Conservation (phyloP, 2,797 vertebrate genomes). For the Paedocypris micromegethes region DNA sequence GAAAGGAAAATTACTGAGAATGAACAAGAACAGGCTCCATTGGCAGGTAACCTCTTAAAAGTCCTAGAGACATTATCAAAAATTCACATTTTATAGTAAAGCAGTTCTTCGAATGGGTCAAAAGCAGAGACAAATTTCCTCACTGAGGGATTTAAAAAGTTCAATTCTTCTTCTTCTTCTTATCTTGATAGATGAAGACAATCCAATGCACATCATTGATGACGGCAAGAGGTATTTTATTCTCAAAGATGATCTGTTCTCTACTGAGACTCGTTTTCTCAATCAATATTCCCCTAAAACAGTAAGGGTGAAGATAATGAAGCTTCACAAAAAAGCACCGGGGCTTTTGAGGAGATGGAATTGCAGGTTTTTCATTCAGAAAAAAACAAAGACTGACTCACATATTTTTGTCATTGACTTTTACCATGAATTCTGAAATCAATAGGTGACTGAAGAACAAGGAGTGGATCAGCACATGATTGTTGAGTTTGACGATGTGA, state of each 20-base stretch:
- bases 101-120: too few relatives aligned
- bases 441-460: slow-evolving; percentile 22
- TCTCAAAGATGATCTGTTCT: not conserved
- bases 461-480: slow-evolving; percentile 34
- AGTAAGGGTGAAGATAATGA: slow-evolving; percentile 8
- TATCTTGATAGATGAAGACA: slow-evolving; percentile 21
- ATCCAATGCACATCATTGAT: not conserved
- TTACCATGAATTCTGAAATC: not conserved
- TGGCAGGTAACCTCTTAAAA: slow-evolving; percentile 52
- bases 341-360: not conserved
- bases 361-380: slow-evolving; percentile 5
- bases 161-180: not conserved
- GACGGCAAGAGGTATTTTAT: slow-evolving; percentile 27
- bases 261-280: not conserved
- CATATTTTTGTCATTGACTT: too few relatives aligned
- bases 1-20: slow-evolving; percentile 62
- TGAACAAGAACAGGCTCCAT: slow-evolving; percentile 56
- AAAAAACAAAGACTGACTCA: too few relatives aligned
- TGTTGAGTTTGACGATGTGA: slow-evolving; percentile 34
- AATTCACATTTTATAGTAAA: not conserved
- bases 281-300: not conserved
- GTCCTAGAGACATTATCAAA: not conserved
- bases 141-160: not conserved
- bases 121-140: too few relatives aligned
- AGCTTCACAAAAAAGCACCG: not conserved